phyloP scores from a whole-genome alignment of 2,797 vertebrate genomes.

The Knipowitschia caucasica region DNA sequence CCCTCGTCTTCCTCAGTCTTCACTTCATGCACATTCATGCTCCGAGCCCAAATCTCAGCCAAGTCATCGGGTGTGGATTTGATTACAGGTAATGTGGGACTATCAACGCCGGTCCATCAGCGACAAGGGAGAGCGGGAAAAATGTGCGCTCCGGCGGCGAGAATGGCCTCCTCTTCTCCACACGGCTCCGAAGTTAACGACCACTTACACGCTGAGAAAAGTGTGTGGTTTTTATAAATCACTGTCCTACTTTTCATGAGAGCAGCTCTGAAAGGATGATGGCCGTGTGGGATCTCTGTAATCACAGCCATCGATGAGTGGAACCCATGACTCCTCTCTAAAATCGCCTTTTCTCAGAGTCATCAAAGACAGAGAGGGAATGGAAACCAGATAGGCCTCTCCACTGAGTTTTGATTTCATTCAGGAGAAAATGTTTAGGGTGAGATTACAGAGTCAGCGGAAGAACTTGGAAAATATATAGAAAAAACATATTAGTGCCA shows the following conservation, averaged over 20 bases:
- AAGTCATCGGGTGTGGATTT: slow-evolving; percentile 34
- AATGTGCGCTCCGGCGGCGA: slow-evolving; percentile 19
- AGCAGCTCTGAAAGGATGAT: not conserved
- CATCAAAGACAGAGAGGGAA: not conserved
- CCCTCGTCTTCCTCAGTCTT: slow-evolving; percentile 35
- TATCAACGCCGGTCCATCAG: slow-evolving; percentile 38
- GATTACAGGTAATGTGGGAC: slow-evolving; percentile 40
- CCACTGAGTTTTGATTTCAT: not conserved
- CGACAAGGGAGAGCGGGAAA: slow-evolving; percentile 9
- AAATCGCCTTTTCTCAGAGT: not conserved
- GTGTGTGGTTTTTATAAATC: not conserved
- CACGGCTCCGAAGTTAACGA: slow-evolving; percentile 37
- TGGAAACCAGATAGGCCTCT: not conserved
- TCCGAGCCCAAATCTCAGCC: slow-evolving; percentile 18
- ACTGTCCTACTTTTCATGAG: slow-evolving; percentile 5
- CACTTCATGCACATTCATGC: slow-evolving; percentile 32
- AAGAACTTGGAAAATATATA: not conserved
- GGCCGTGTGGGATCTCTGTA: not conserved
- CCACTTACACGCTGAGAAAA: not conserved
- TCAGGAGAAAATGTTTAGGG: not conserved
- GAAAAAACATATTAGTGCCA: not conserved
- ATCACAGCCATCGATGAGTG: not conserved
- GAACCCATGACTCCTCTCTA: not conserved
- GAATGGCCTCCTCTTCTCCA: slow-evolving; percentile 33
- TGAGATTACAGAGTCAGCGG: not conserved